Conservation (phyloP, 1,140 invertebrate genomes). For the Argopecten irradians region DNA sequence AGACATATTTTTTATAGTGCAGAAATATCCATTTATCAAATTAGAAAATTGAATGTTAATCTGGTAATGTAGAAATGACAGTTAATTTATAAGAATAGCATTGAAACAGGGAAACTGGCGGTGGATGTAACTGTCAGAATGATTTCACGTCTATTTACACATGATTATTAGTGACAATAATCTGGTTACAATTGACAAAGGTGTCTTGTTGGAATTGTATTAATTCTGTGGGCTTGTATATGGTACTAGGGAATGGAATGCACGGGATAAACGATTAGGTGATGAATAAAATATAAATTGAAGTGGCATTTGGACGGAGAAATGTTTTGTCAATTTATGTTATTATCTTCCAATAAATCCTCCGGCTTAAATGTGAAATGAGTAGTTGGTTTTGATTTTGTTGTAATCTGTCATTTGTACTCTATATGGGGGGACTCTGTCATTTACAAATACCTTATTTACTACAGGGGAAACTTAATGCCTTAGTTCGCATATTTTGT, state of each 20-base stretch:
- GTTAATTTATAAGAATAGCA: slow-evolving; percentile 12
- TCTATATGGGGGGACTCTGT: background rate
- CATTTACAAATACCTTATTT: background rate
- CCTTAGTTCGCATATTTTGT: background rate
- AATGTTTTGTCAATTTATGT: slow-evolving; percentile 14
- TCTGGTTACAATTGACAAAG: background rate
- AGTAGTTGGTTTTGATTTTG: slow-evolving; percentile 9
- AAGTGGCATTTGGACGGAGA: background rate
- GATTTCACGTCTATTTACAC: slow-evolving; percentile 1
- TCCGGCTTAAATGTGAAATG: slow-evolving; percentile 5
- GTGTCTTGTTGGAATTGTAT: background rate
- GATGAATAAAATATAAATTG: slow-evolving; percentile 8
- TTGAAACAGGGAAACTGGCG: background rate
- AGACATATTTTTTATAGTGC: background rate
- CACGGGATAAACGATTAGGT: background rate
- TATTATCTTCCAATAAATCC: slow-evolving; percentile 18
- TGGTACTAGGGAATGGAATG: background rate
- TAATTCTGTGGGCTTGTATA: background rate
- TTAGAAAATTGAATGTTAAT: slow-evolving; percentile 16
- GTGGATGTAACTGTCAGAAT: background rate
- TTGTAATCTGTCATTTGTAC: background rate
- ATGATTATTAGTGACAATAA: background rate
- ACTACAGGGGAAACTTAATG: background rate
- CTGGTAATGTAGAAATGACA: slow-evolving; percentile 14
- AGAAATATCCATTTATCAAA: slow-evolving; percentile 19